Evolutionary conservation across 2,113 vertebrate genomes (phyloP).

Genomic region (Poeciliopsis retropinna): DNA sequence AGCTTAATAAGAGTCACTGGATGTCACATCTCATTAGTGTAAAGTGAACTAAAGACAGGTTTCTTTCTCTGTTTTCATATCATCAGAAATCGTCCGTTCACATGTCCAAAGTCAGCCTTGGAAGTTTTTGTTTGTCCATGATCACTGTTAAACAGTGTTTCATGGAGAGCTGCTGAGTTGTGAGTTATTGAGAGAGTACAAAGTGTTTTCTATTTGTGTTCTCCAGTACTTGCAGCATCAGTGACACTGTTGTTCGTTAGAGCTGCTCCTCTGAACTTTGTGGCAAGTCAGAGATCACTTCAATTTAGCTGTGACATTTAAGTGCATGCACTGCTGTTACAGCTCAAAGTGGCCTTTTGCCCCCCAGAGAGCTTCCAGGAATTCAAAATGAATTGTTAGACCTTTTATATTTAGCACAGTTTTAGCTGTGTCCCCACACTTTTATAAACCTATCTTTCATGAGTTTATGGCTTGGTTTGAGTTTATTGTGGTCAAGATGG

Average conservation of each 20-base stretch:
- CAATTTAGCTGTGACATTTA: constrained; percentile 52
- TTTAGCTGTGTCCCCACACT: background rate
- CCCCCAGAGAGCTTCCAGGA: constrained; percentile 11
- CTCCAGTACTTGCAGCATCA: background rate
- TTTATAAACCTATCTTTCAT: background rate
- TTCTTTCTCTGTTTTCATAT: background rate
- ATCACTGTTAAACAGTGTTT: too few species aligned
- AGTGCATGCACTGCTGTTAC: background rate
- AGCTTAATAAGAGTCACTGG: background rate
- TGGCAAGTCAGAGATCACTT: constrained; percentile 13
- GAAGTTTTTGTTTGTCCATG: background rate
- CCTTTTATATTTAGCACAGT: constrained; percentile 16
- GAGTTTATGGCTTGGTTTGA: background rate
- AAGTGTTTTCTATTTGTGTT: background rate
- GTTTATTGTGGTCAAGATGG: background rate
- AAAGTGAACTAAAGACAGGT: background rate
- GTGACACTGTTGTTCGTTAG: constrained; percentile 5
- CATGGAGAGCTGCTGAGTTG: background rate
- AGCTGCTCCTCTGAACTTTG: constrained; percentile 18
- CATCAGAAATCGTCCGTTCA: too few species aligned
- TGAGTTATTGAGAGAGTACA: background rate
- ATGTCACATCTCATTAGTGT: background rate
- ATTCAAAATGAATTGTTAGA: constrained; percentile 11
- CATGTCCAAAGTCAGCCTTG: too few species aligned
- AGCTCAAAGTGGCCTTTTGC: constrained; percentile 7